These are phyloP conservation scores for Rhinella marina DNA, from an alignment of 2,797 vertebrate species.

Conservation along the genomic window DNA sequence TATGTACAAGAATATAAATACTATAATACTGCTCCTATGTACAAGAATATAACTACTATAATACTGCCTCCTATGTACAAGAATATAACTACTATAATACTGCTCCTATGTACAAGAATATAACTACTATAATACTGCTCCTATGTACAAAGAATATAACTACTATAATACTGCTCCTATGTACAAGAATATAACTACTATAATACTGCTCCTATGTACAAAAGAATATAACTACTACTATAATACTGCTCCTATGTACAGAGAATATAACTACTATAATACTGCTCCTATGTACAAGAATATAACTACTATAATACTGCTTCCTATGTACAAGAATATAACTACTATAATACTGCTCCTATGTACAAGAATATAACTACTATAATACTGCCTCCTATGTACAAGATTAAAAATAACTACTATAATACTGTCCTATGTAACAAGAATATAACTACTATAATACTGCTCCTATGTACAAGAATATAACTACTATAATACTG, in stretches of 20 bases:
- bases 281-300: neutral
- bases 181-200: neutral
- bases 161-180: neutral
- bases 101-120: neutral
- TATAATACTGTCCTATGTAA: neutral
- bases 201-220: neutral
- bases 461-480: neutral
- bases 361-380: conserved; percentile 1
- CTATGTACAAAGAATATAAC: neutral
- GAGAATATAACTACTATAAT: conserved; percentile 1
- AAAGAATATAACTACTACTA: conserved; percentile 2
- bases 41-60: conserved; percentile 24
- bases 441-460: conserved; percentile 12
- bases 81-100: conserved; percentile 21
- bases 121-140: conserved; percentile 6
- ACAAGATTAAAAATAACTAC: neutral
- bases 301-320: neutral
- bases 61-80: neutral
- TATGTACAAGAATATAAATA: conserved; percentile 3
- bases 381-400: neutral
- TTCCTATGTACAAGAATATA: neutral
- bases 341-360: conserved; percentile 1
- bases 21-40: neutral
- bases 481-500: conserved; percentile 10
- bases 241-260: neutral